A percentile compares a stretch with the other conserved stretches of the same genome.
Evolutionary conservation across 1,140 invertebrate genomes (phyloP).

Genomic region (Zaprionus davidi): DNA sequence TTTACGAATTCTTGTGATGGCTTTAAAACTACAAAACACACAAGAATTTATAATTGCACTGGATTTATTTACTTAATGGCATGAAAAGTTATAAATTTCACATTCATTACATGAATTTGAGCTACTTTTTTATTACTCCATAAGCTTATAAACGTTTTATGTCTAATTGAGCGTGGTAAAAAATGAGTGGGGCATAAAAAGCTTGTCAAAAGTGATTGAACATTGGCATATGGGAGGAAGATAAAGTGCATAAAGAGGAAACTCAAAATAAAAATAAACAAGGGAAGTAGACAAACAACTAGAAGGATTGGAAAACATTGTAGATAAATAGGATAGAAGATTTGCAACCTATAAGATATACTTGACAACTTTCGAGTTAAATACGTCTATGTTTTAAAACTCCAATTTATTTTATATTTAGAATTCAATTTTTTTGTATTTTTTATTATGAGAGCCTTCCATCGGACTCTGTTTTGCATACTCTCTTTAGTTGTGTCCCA

Average conservation of each 20-base stretch:
- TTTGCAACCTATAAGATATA: neutral
- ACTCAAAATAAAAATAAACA: neutral
- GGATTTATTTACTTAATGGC: neutral
- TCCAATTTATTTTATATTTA: too few relatives aligned
- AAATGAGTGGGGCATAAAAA: neutral
- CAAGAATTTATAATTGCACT: slow-evolving; percentile 14
- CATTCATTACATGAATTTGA: too few relatives aligned
- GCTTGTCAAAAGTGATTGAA: neutral
- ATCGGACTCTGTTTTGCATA: too few relatives aligned
- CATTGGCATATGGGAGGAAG: neutral
- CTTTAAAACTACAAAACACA: slow-evolving; percentile 24
- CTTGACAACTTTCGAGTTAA: neutral
- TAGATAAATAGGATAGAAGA: neutral
- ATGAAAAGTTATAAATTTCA: slow-evolving; percentile 4
- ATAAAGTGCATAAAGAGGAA: neutral
- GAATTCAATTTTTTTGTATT: too few relatives aligned
- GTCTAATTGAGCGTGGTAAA: neutral
- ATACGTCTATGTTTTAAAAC: too few relatives aligned
- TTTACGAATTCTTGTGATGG: slow-evolving; percentile 11
- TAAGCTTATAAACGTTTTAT: neutral
- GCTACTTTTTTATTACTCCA: neutral
- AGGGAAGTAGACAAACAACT: neutral
- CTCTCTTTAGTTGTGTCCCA: too few relatives aligned
- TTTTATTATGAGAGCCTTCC: too few relatives aligned
- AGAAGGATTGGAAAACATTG: neutral